Base-by-base conservation (phyloP, 2,888 invertebrate species). In the Agelastica alni region DNA sequence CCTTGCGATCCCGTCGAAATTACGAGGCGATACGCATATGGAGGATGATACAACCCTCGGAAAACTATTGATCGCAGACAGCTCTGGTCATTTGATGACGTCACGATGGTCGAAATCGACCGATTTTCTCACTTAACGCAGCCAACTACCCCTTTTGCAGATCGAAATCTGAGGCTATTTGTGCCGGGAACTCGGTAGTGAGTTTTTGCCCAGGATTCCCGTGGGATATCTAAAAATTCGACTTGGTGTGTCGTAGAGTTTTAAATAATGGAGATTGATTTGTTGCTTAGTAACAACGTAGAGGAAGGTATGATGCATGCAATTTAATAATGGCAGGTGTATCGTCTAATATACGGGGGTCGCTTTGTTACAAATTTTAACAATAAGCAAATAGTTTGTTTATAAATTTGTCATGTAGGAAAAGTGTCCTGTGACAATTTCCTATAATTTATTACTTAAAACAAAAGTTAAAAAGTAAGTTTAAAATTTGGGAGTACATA, bases 1-100 rank as follows among this genome's bases (percentile, higher is more conserved):
- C n/a, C n/a, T n/a, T n/a, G n/a, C n/a, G n/a, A n/a, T n/a, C n/a
- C n/a, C n/a, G n/a, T n/a, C n/a, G n/a, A n/a, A n/a, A n/a, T n/a
- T n/a, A n/a, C n/a, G n/a, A n/a, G n/a, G n/a, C n/a, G n/a, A n/a
- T 39, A 39, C 37, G 28, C 6, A 7, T 30, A 36, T 30, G 51
- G 51, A 41, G 41, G 49, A 49, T 49, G 49, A 49, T 49, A 41
- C 44, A 51, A 44, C 32, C 49, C 37, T 56, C 54, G 67, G 71
- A 73, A 75, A 75, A 75, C 68, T 76, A 76, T 75, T 75, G 76
- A 76, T 76, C 74, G 69, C 58, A 53, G 61, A 56, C 57, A 65
- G 69, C 63, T 68, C 63, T 64, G 73, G 71, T 72, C 73, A 72
- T 68, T 72, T 62, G 66, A 64, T 75, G 74, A 75, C 74, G 75